These are phyloP conservation scores for Microchrysa polita DNA, from an alignment of 2,888 invertebrate genomes.

Conservation along the genomic window DNA sequence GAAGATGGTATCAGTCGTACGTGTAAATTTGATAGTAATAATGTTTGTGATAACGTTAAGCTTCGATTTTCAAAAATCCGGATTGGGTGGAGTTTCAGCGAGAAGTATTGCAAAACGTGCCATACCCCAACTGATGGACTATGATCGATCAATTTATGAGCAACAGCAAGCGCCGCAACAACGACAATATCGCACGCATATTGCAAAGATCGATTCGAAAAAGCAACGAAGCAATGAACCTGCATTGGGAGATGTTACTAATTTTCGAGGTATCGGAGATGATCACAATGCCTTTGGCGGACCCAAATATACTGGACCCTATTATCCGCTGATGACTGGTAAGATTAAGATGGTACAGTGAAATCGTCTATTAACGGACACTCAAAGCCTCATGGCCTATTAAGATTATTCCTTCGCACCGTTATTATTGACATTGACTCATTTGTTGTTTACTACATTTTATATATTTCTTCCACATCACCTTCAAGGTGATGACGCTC, in stretches of 20 bases:
- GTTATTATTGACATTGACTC: too few species aligned
- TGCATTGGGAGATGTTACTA: conserved; percentile 22
- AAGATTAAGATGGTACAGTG: neutral
- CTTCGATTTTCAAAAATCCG: neutral
- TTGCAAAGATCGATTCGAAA: conserved; percentile 31
- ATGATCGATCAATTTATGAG: conserved; percentile 19
- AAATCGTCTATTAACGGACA: too few species aligned
- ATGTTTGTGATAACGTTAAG: neutral
- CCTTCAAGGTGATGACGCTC: too few species aligned
- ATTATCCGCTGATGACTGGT: conserved; percentile 26
- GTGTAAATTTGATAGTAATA: conserved; percentile 2
- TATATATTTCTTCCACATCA: too few species aligned
- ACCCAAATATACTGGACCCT: conserved; percentile 35
- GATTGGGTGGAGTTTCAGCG: neutral
- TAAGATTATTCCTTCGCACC: too few species aligned
- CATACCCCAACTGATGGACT: conserved; percentile 34
- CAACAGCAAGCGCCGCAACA: neutral
- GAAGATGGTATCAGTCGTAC: conserved; percentile 20
- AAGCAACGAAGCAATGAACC: conserved; percentile 28
- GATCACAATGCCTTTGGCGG: conserved; percentile 45
- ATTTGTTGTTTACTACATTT: too few species aligned
- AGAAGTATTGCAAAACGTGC: conserved; percentile 28
- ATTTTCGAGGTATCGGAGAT: conserved; percentile 35
- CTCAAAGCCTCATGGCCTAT: too few species aligned
- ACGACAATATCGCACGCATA: conserved; percentile 16